Evolutionary conservation across 1,140 invertebrate genomes (phyloP).

Genomic region (Heliconius melpomene): DNA sequence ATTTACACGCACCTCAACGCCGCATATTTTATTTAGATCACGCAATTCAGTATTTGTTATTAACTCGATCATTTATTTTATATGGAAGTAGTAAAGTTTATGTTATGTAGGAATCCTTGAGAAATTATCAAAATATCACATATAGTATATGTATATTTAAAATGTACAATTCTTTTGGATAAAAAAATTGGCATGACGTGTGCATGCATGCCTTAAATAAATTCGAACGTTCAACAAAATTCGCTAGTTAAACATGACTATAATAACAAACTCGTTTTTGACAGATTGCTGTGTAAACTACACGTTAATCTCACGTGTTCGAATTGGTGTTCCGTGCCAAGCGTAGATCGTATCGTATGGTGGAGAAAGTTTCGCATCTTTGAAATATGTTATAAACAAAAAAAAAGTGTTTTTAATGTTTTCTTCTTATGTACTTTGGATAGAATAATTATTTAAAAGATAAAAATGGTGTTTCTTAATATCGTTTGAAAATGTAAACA

Average conservation of each 20-base stretch:
- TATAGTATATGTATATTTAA: too few species aligned
- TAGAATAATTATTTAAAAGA: background rate
- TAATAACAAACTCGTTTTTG: background rate
- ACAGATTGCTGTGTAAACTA: slow-evolving; percentile 3
- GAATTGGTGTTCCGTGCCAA: slow-evolving; percentile 11
- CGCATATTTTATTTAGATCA: slow-evolving; percentile 43
- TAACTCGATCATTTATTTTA: background rate
- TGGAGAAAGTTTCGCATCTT: background rate
- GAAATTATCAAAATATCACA: background rate
- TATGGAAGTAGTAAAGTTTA: too few species aligned
- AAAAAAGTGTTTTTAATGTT: background rate
- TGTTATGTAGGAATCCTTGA: background rate
- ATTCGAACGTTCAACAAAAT: background rate
- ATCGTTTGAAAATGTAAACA: slow-evolving; percentile 6
- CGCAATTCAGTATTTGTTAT: background rate
- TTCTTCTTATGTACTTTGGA: background rate
- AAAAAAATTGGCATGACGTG: background rate
- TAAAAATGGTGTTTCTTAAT: background rate
- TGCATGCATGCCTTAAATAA: background rate
- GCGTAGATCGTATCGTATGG: background rate
- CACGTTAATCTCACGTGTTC: slow-evolving; percentile 7
- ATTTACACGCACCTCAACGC: slow-evolving; percentile 39
- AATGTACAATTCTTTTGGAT: background rate
- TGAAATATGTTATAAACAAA: background rate
- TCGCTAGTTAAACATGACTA: background rate